phyloP scores from a whole-genome alignment of 2,797 vertebrate genomes.

The Oophaga sylvatica region DNA sequence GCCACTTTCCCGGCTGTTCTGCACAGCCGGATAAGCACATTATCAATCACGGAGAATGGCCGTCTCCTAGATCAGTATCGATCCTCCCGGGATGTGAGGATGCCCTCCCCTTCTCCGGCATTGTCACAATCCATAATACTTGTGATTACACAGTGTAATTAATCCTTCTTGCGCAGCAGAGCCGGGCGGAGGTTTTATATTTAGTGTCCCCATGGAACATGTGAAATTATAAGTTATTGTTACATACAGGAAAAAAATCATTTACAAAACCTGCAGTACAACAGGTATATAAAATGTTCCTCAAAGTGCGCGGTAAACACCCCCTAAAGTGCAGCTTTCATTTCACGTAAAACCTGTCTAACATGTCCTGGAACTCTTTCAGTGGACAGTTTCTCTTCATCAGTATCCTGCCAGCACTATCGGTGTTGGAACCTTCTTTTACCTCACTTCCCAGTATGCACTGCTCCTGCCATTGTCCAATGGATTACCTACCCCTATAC shows the following conservation, averaged over 20 bases:
- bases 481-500: too few species aligned
- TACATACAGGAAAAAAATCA: background rate
- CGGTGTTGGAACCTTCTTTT: too few species aligned
- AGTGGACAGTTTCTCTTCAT: too few species aligned
- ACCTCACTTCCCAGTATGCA: too few species aligned
- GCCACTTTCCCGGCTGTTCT: background rate
- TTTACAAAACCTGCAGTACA: too few species aligned
- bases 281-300: too few species aligned
- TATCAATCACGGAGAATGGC: constrained; percentile 39
- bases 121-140: background rate
- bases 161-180: background rate
- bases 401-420: too few species aligned
- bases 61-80: constrained; percentile 30
- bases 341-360: too few species aligned
- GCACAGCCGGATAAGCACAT: constrained; percentile 13
- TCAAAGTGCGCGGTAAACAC: too few species aligned
- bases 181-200: background rate
- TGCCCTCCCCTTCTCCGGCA: background rate
- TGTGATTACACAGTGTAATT: constrained; percentile 22
- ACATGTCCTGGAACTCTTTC: too few species aligned
- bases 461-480: too few species aligned
- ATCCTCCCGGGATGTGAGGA: background rate
- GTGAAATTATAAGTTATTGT: background rate
- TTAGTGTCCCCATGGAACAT: background rate
- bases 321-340: too few species aligned